Evolutionary conservation across 2,797 vertebrate genomes (phyloP).

Genomic region (Phataginus tricuspis): DNA sequence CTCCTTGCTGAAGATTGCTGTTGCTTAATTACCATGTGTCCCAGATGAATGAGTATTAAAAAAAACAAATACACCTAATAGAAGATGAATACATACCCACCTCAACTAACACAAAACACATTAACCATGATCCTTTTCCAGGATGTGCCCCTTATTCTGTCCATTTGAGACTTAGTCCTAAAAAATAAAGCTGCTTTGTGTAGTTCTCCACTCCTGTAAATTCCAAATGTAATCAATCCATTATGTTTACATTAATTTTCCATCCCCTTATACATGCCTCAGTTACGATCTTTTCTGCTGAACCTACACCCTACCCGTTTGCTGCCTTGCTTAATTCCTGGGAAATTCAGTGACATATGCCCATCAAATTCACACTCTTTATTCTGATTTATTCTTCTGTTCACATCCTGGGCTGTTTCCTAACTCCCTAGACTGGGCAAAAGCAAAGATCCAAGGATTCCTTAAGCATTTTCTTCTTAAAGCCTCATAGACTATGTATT

Average conservation of each 20-base stretch:
- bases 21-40: background rate
- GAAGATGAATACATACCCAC: background rate
- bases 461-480: background rate
- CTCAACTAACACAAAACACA: background rate
- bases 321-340: constrained; percentile 30
- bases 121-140: background rate
- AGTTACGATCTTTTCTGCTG: background rate
- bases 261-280: background rate
- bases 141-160: background rate
- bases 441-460: background rate
- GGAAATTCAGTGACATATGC: background rate
- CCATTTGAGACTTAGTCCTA: background rate
- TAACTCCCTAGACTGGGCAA: background rate
- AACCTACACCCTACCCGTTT: background rate
- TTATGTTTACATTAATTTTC: background rate
- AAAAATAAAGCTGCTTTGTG: background rate
- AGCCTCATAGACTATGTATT: background rate
- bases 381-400: background rate
- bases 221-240: background rate
- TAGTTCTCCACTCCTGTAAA: background rate
- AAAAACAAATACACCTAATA: background rate
- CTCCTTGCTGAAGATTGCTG: background rate
- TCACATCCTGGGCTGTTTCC: background rate
- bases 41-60: background rate
- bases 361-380: background rate